Evolutionary conservation across 2,113 vertebrate genomes (phyloP), one percentile per base, ranked within the genome.

Genomic region (Thomomys bottae): DNA sequence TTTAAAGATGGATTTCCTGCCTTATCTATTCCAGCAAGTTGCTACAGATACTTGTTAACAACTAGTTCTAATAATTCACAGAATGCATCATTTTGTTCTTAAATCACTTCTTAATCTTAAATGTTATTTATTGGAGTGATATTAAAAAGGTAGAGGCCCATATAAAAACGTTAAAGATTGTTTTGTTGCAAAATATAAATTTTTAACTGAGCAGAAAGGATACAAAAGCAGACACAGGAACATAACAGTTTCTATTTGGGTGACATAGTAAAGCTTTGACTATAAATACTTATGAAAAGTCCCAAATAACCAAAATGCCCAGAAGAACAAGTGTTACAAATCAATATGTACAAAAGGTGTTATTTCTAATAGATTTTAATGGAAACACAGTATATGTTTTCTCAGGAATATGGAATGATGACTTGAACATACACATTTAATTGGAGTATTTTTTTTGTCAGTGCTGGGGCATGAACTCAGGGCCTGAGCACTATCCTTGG

Each of bases 301-400:
- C 28, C 26, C 30, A 89, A 90, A 66, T 86, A 86, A 90, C 66
- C 42, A 8, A 91, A 85, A 36, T 89, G n/a, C 34, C 64, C 38
- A 84, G 68, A 84, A 85, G 61, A 40, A 82, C 87, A 67, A 54
- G 5, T 79, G 42, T 80, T 71, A 68, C 88, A 94, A 49, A 84
- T 78, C 38, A 77, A 76, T 54, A 40, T 1, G 21, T 64, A 32
- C 18, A 59, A 18, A 89, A 20, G 30, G 2, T 42, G 42, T 66
- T 94, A 26, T 81, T 18, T n/a, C 34, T 68, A 84, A 88, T 30
- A 86, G 36, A 75, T 82, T 86, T 95, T 85, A 92, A 67, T 73
- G n/a, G 84, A 95, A 94, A 77, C 2, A 4, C 26, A 90, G 6
- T 4, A 1, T 77, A 80, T 49, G 18, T 87, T 93, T 12, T 17